Evolutionary conservation across 1,140 invertebrate genomes (phyloP), one percentile per base, ranked within the genome.

Genomic region (Tetramorium alpestre): DNA sequence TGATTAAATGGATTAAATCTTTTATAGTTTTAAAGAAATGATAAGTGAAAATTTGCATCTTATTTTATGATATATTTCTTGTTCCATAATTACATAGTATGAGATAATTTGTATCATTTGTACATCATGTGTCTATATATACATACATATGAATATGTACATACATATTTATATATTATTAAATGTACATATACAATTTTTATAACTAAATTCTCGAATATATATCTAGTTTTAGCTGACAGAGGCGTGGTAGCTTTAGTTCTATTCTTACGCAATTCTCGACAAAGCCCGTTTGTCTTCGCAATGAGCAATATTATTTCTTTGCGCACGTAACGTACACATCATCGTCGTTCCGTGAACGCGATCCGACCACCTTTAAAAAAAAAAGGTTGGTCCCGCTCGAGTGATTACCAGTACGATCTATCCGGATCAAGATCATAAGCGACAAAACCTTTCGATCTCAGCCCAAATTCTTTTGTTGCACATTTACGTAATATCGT

Each of bases 201-300:
- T 18, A 10, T 3, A 51, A 22, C 7, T 38, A 16, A 60, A 70
- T 44, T 82, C 41, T 73, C 7, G 28, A 33, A 60, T 47, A 22
- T 47, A 44, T 44, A 2, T 44, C 13, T 22, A 49, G 16, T 54
- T 64, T 62, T 16, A 10, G 33, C 11, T 3, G 28, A 25, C 7
- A 65, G 44, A 73, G 87, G 73, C 73, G 73, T 60, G 75, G 88
- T 58, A 38, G 41, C 44, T 41, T 54, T 8, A 54, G n/a, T 33
- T 54, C 51, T 51, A 58, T 69, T 25, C 44, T 73, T 69, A 47
- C 70, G 85, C 47, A 81, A 51, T 58, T 54, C 47, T n/a, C 25
- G 28, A 89, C 89, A 87, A 87, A 87, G 89, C 70, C 81, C 44
- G 85, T 78, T 87, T 90, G 88, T 89, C 77, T 87, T 82, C 65